Evolutionary conservation across 2,888 invertebrate species (phyloP).

Genomic region (Callimorpha dominula): DNA sequence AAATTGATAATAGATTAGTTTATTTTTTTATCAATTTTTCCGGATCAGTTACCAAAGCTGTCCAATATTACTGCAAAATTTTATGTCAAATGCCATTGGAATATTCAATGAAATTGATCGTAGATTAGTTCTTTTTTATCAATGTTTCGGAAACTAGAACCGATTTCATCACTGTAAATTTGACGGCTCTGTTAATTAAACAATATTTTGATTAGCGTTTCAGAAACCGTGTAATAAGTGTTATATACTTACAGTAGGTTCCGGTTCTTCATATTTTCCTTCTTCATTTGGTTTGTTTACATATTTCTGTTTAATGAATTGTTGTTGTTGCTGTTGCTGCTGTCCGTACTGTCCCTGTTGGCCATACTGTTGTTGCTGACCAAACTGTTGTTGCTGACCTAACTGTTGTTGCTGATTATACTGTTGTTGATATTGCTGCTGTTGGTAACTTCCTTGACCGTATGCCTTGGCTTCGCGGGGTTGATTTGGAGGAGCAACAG

Average conservation of each 20-base stretch:
- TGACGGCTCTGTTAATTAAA: too few relatives aligned
- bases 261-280: constrained; percentile 63
- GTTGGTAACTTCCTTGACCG: constrained; percentile 24
- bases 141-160: too few relatives aligned
- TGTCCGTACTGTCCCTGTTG: constrained; percentile 30
- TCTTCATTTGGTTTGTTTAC: constrained; percentile 31
- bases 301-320: constrained; percentile 34
- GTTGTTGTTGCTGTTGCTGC: constrained; percentile 20
- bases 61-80: too few relatives aligned
- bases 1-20: too few relatives aligned
- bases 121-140: too few relatives aligned
- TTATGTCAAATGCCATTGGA: too few relatives aligned
- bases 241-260: constrained; percentile 75
- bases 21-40: too few relatives aligned
- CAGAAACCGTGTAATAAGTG: not conserved
- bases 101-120: too few relatives aligned
- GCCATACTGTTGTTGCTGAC: constrained; percentile 13
- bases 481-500: constrained; percentile 40
- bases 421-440: constrained; percentile 23
- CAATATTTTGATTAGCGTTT: too few relatives aligned
- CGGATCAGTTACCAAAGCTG: too few relatives aligned
- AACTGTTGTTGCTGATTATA: constrained; percentile 21
- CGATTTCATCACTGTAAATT: too few relatives aligned
- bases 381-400: constrained; percentile 19
- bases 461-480: constrained; percentile 60